These are phyloP conservation scores for Psittacula echo DNA, from an alignment of 2,797 vertebrate genomes.

Conservation along the genomic window DNA sequence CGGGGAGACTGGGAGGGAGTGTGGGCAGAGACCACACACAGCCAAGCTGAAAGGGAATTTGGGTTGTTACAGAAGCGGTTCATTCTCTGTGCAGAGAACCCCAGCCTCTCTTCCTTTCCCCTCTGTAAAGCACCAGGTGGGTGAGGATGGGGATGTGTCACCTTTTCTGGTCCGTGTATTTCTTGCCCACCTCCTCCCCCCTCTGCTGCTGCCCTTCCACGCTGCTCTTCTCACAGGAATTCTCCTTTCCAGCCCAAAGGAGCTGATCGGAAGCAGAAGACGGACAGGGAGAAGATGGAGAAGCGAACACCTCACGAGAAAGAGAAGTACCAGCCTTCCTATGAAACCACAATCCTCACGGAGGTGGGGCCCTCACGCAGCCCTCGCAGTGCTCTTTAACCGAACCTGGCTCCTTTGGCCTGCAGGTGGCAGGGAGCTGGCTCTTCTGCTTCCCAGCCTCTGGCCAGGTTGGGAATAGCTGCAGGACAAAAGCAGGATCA, in stretches of 20 bases:
- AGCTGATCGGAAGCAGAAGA: slow-evolving; percentile 84
- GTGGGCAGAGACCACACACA: neutral
- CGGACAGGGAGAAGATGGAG: slow-evolving; percentile 84
- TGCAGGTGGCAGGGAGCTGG: neutral
- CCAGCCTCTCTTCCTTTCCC: neutral
- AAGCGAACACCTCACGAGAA: slow-evolving; percentile 82
- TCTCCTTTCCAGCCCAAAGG: slow-evolving; percentile 79
- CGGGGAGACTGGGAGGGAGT: neutral
- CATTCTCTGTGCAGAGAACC: neutral
- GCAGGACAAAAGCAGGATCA: neutral
- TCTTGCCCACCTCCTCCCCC: neutral
- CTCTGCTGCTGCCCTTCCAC: neutral
- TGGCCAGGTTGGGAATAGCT: accelerated
- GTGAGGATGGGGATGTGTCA: neutral
- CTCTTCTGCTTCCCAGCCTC: accelerated
- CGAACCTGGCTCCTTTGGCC: neutral
- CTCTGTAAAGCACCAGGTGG: neutral
- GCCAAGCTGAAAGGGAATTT: neutral
- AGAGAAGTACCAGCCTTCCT: slow-evolving; percentile 83
- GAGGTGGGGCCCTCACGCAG: slow-evolving; percentile 59
- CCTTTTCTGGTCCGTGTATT: neutral
- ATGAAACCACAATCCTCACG: slow-evolving; percentile 83
- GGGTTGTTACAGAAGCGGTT: neutral
- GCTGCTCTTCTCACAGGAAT: neutral
- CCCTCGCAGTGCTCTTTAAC: accelerated